Base-by-base conservation (phyloP, 2,797 vertebrate genomes). In the Coreius guichenoti region DNA sequence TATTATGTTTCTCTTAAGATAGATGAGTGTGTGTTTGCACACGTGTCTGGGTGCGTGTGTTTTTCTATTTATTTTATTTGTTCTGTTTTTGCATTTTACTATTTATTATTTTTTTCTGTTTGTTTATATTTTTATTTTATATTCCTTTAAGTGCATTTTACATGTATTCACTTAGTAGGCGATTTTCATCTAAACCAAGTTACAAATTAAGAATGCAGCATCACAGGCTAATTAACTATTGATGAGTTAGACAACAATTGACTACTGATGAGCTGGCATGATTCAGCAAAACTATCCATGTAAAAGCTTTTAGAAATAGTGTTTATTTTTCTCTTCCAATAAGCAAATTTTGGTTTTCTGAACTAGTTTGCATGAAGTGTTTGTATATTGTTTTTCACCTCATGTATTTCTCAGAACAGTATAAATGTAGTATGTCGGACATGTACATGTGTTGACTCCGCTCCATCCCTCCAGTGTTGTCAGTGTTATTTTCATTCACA, bases 391-490 rank as follows among this genome's bases (percentile, higher is more conserved):
- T 11, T 14, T 65, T 67, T 67, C 45, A 51, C 14, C 8, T 51
- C n/a, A 39, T 26, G 33, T n/a, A 43, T 29, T n/a, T n/a, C 31
- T 45, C 14, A 26, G 39, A 47, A 81, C 29, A 63, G 69, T 43
- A 31, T 58, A 13, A 21, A 17, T 83, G 12, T 36, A 33, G 26
- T 36, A 33, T 45, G 63, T 33, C 6, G 7, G 63, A 69, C 13
- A 58, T 61, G 23, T 29, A 9, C 23, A 36, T 49, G 56, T 54
- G 51, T 19, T 39, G 63, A 33, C 7, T 45, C 31, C 16, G 43
- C 61, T 78, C 63, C 74, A 84, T 70, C 49, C 36, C 51, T 85
- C 67, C 54, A 72, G 29, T 73, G 68, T 73, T 69, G 29, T 63
- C 54, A 39, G 61, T n/a, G 26, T 29, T 58, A 36, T 67, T 67